Percentiles rank a stretch among this genome's conserved stretches.
Conservation (phyloP, 2,113 vertebrate species). For the Psammodynastes pulverulentus region DNA sequence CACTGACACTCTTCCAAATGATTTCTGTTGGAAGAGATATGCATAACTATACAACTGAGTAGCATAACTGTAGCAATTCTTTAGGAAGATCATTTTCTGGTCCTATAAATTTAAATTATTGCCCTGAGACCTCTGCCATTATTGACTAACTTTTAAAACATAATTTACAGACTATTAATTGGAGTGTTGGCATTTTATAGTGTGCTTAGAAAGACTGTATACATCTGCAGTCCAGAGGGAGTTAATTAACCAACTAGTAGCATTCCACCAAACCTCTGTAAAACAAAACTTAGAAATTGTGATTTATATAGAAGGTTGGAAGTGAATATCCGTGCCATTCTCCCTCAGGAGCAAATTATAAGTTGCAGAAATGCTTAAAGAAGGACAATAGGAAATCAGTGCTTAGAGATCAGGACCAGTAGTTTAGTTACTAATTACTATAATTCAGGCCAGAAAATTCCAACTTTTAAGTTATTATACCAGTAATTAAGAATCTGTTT, state of each 20-base stretch:
- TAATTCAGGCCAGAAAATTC: background rate
- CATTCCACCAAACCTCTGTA: slow-evolving; percentile 23
- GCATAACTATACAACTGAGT: background rate
- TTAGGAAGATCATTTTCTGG: slow-evolving; percentile 1
- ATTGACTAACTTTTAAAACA: slow-evolving; percentile 29
- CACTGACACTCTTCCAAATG: background rate
- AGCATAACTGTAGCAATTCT: background rate
- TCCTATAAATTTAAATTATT: background rate
- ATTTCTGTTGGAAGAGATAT: background rate
- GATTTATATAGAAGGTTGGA: slow-evolving; percentile 12
- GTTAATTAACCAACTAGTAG: slow-evolving; percentile 48
- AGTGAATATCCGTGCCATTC: slow-evolving; percentile 11
- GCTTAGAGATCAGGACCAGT: background rate
- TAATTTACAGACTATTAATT: slow-evolving; percentile 40
- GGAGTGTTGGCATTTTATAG: slow-evolving; percentile 45
- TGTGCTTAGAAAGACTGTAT: slow-evolving; percentile 38
- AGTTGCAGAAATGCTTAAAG: background rate
- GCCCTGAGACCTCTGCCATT: background rate
- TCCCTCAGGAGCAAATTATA: background rate
- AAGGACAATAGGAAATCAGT: background rate
- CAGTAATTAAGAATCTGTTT: background rate
- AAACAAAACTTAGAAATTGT: slow-evolving; percentile 28
- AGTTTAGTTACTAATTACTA: background rate
- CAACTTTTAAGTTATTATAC: background rate
- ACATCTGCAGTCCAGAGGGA: background rate